Base-by-base conservation (phyloP, 2,888 invertebrate species). In the Petrolisthes cinctipes region DNA sequence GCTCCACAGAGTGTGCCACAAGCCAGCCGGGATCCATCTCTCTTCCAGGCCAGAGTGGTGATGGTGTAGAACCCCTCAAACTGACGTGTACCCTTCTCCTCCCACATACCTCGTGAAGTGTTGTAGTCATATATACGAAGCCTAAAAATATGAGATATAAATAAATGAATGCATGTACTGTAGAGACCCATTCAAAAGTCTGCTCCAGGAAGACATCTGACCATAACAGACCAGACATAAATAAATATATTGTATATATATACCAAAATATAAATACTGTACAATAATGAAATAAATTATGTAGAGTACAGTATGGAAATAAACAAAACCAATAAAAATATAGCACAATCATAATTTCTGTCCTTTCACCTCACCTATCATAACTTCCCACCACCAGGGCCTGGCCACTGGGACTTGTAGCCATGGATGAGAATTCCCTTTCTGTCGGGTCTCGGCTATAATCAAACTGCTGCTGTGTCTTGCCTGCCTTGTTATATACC, bases 401-500 rank as follows among this genome's bases (percentile, higher is more conserved):
- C 94, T 99, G 98, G 17, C 99, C 99, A 91, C 98, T 98, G 0
- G 99, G 98, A 93, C 97, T 98, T 87, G 96, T 95, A 0, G 97
- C 93, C 79, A 94, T 97, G 0, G 95, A 94, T 0, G 97, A 96
- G 92, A 99, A 96, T 92, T 99, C 99, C 83, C 96, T 95, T 92
- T 98, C 97, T 83, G 95, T 95, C 0, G 94, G 94, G 84, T 94
- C 93, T 92, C 95, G 94, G 51, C 95, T 95, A 92, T 97, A 98
- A 93, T 99, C 99, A 92, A 99, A 96, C 91, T 96, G 92, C 95
- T 96, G 96, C 73, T 94, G 93, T n/a, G 95, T 92, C 91, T 95
- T 95, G 0, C 96, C 97, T 85, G 93, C 93, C 79, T 95, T 95
- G 91, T 96, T 97, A 92, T 99, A 99, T 89, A 98, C 95, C 0